Percentiles rank a stretch among this genome's conserved stretches.
Evolutionary conservation across 1,140 invertebrate genomes (phyloP).

Genomic region (Ladona fulva): DNA sequence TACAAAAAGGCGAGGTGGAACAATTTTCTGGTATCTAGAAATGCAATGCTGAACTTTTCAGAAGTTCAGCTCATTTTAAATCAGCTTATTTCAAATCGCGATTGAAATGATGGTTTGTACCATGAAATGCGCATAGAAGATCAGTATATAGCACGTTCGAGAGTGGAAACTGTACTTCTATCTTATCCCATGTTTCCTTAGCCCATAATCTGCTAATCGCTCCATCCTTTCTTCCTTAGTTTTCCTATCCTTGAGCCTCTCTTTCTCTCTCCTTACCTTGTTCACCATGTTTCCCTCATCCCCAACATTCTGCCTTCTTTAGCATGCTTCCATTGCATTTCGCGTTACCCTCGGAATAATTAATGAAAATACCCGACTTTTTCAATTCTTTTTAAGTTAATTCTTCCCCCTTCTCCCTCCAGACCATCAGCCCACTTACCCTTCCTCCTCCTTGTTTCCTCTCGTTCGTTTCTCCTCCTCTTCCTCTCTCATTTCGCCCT

Average conservation of each 20-base stretch:
- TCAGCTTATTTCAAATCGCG: too few species aligned
- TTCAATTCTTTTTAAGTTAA: neutral
- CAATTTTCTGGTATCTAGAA: too few species aligned
- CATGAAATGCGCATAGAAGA: too few species aligned
- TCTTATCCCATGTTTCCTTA: too few species aligned
- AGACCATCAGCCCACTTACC: neutral
- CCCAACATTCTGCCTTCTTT: neutral
- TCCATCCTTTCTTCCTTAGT: neutral
- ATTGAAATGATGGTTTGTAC: too few species aligned
- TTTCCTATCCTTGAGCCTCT: neutral
- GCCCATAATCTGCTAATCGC: neutral
- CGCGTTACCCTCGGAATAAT: neutral
- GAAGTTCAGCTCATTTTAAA: too few species aligned
- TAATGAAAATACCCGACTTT: conserved; percentile 2
- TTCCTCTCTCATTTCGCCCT: too few species aligned
- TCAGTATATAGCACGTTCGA: too few species aligned
- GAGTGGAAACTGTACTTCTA: too few species aligned
- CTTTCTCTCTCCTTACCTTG: neutral
- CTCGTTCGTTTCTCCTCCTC: neutral
- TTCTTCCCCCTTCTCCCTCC: neutral
- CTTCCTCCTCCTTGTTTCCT: neutral
- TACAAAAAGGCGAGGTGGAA: too few species aligned
- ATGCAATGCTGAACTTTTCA: too few species aligned
- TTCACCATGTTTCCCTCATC: neutral
- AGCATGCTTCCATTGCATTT: conserved; percentile 1